Evolutionary conservation across 2,888 invertebrate species (phyloP).

Genomic region (Drosophila monieri): DNA sequence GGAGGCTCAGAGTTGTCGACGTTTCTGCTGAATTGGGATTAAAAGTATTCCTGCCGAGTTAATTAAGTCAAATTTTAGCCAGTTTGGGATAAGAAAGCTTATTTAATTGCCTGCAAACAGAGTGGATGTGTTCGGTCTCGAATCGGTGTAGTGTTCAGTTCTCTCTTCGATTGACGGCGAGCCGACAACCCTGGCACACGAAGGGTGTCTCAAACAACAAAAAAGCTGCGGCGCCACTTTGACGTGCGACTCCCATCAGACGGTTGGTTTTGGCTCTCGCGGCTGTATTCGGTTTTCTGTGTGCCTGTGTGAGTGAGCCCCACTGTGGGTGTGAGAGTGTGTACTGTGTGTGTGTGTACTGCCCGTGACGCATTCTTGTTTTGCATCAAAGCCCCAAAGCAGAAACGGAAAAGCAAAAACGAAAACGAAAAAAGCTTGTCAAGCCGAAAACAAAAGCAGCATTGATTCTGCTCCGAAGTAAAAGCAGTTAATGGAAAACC

Average conservation of each 20-base stretch:
- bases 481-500: constrained; percentile 12
- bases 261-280: constrained; percentile 66
- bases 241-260: constrained; percentile 74
- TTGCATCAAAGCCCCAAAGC: constrained; percentile 60
- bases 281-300: constrained; percentile 47
- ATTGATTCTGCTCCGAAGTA: constrained; percentile 3
- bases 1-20: constrained; percentile 57
- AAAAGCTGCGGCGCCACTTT: constrained; percentile 73
- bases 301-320: constrained; percentile 34
- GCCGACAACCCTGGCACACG: constrained; percentile 61
- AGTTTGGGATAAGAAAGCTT: not conserved
- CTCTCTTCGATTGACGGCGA: not conserved
- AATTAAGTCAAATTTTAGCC: too few relatives aligned
- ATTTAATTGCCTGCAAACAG: not conserved
- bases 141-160: not conserved
- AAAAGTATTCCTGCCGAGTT: not conserved
- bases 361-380: constrained; percentile 74
- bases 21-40: not conserved
- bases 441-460: constrained; percentile 21
- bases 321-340: constrained; percentile 36
- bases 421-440: constrained; percentile 39
- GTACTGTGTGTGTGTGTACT: constrained; percentile 51
- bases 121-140: not conserved
- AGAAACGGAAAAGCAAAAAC: constrained; percentile 46
- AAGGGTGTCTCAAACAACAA: constrained; percentile 70